phyloP scores from a whole-genome alignment of 2,113 vertebrate species.

The Osmerus eperlanus region DNA sequence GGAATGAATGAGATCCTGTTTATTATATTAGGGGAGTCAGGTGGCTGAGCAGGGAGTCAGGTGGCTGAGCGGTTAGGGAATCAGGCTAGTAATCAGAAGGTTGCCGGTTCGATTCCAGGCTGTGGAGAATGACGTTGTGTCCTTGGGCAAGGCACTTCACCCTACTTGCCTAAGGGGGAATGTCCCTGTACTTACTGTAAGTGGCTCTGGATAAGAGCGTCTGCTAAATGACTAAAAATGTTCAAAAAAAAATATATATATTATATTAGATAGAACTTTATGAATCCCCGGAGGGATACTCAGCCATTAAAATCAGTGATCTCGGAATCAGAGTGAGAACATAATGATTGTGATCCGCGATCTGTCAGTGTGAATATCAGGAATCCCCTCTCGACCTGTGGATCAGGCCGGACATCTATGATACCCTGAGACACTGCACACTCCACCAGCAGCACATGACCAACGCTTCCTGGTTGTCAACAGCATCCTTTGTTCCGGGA shows the following conservation, averaged over 20 bases:
- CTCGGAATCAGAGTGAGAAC: constrained; percentile 19
- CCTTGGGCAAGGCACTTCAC: no score
- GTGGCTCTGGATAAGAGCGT: no score
- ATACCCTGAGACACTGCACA: constrained; percentile 61
- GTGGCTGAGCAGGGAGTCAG: no score
- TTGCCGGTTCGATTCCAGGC: no score
- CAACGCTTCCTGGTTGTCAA: constrained; percentile 52
- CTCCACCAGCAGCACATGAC: constrained; percentile 68
- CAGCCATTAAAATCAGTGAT: constrained; percentile 50
- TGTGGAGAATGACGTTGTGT: no score
- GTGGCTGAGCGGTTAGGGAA: no score
- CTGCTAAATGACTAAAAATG: no score
- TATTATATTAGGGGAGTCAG: not conserved
- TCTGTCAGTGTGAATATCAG: constrained; percentile 63
- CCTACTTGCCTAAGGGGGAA: no score
- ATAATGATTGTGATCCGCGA: constrained; percentile 57
- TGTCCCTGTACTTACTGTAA: no score
- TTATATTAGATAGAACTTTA: not conserved
- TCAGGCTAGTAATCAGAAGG: no score
- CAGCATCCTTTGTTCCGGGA: constrained; percentile 59
- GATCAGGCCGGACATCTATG: constrained; percentile 39
- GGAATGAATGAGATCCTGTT: no score
- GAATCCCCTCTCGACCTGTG: constrained; percentile 43
- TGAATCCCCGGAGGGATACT: constrained; percentile 49
- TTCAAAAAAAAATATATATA: not conserved